Conservation (phyloP, 2,113 vertebrate species). For the Baryphthengus martii region DNA sequence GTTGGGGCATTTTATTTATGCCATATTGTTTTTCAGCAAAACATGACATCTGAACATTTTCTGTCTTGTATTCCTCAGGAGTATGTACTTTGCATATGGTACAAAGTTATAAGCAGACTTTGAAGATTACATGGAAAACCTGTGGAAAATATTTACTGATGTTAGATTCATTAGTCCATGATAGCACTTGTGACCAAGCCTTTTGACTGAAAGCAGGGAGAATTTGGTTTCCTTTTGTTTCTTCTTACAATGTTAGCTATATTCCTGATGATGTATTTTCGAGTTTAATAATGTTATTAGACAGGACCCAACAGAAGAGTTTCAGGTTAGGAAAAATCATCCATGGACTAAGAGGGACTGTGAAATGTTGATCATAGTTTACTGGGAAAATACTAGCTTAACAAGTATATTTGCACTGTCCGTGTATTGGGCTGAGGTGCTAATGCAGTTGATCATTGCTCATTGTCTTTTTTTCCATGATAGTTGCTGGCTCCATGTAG, state of each 20-base stretch:
- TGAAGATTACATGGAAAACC: conserved; percentile 13
- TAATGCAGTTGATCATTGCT: neutral
- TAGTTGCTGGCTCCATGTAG: conserved; percentile 97
- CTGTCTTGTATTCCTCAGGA: neutral
- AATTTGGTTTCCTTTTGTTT: neutral
- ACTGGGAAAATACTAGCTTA: neutral
- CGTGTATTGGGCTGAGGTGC: neutral
- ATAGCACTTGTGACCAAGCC: neutral
- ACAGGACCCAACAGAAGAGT: neutral
- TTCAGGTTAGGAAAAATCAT: neutral
- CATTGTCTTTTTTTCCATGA: conserved; percentile 28
- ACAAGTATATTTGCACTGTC: neutral
- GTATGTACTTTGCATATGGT: neutral
- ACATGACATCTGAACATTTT: conserved; percentile 25
- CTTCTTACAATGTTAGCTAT: neutral
- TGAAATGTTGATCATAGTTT: neutral
- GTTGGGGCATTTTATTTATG: conserved; percentile 54
- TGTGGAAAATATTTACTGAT: neutral
- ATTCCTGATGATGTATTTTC: neutral
- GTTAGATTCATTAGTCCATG: neutral
- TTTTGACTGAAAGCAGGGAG: neutral
- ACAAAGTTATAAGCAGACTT: conserved; percentile 18
- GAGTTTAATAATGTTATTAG: neutral
- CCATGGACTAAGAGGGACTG: neutral
- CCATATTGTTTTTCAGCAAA: conserved; percentile 45